Percentiles rank a stretch among this genome's conserved stretches.
These are phyloP conservation scores for Cepaea nemoralis DNA, from an alignment of 1,140 invertebrate species.

Conservation along the genomic window DNA sequence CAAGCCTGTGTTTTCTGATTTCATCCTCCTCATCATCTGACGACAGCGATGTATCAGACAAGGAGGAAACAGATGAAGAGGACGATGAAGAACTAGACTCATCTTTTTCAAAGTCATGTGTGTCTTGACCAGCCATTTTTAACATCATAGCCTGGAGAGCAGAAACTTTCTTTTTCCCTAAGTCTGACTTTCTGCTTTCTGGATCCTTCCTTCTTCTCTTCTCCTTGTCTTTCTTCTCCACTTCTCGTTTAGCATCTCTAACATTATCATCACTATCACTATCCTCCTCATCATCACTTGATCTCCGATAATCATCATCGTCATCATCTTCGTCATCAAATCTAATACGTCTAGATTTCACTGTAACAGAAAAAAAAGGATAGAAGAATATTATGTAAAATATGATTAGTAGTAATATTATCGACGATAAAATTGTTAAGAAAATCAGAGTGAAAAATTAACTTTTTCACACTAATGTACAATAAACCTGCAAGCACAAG, in stretches of 20 bases:
- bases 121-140: conserved; percentile 85
- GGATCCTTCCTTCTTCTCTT: conserved; percentile 21
- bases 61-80: conserved; percentile 14
- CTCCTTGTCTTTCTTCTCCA: conserved; percentile 46
- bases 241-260: conserved; percentile 64
- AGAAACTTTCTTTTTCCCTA: conserved; percentile 72
- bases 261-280: conserved; percentile 75
- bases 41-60: not conserved
- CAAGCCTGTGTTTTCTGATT: not conserved
- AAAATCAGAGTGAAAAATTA: too few species aligned
- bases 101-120: conserved; percentile 92
- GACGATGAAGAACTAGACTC: conserved; percentile 26
- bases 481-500: too few species aligned
- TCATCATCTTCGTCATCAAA: conserved; percentile 76
- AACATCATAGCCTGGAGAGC: conserved; percentile 87
- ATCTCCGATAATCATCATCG: conserved; percentile 68
- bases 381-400: too few species aligned
- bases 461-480: too few species aligned
- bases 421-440: too few species aligned
- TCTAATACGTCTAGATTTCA: conserved; percentile 75
- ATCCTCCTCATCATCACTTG: conserved; percentile 75
- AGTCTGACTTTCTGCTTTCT: conserved; percentile 28
- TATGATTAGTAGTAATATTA: too few species aligned
- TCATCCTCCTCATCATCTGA: conserved; percentile 48
- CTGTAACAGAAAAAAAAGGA: conserved; percentile 50